Conservation (phyloP, 2,888 invertebrate genomes). For the Sinodicranocentrus sp. region DNA sequence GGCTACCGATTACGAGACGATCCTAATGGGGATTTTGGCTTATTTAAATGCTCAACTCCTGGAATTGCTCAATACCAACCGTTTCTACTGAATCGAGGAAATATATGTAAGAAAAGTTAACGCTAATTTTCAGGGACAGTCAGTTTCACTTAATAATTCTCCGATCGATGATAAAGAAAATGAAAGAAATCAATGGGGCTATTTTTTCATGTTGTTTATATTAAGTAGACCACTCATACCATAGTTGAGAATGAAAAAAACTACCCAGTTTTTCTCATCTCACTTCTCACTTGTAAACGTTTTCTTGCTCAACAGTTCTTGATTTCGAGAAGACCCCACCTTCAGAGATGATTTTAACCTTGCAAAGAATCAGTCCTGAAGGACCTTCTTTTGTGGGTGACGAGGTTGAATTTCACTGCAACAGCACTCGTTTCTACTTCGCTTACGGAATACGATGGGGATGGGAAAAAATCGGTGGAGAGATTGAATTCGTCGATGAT, state of each 20-base stretch:
- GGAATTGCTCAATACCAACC: conserved; percentile 73
- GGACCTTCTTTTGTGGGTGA: conserved; percentile 70
- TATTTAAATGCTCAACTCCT: conserved; percentile 72
- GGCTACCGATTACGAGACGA: conserved; percentile 68
- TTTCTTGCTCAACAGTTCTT: conserved; percentile 60
- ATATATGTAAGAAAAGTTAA: conserved; percentile 68
- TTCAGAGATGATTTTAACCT: conserved; percentile 71
- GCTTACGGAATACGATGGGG: conserved; percentile 73
- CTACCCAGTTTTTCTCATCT: neutral
- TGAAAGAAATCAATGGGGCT: neutral
- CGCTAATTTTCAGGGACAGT: neutral
- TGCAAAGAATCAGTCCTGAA: conserved; percentile 64
- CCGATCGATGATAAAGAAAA: conserved; percentile 3
- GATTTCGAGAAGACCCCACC: conserved; percentile 73
- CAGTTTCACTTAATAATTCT: conserved; percentile 10
- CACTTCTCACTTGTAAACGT: conserved; percentile 2
- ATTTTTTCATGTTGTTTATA: neutral
- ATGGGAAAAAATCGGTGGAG: conserved; percentile 70
- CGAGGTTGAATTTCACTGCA: conserved; percentile 72
- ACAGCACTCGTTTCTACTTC: conserved; percentile 74
- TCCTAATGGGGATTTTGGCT: conserved; percentile 72
- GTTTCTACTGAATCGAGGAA: conserved; percentile 72
- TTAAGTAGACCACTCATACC: conserved; percentile 1
- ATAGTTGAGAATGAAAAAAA: conserved; percentile 30
- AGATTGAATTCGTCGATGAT: conserved; percentile 73